These are phyloP conservation scores for Actinia equina DNA, from an alignment of 64 coral and sea anemone species.

Conservation along the genomic window DNA sequence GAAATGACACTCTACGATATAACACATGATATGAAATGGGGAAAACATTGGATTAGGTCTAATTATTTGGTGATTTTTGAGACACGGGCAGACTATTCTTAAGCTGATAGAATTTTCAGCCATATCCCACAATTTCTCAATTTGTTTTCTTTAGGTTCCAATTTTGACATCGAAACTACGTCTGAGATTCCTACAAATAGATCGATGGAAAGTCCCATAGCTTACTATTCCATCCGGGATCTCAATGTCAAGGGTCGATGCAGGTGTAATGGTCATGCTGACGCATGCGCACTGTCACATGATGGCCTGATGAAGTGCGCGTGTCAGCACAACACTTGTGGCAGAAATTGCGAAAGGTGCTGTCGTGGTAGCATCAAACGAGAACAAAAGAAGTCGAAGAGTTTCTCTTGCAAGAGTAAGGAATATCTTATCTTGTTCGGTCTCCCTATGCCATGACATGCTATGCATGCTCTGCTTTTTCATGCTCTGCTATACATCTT, in stretches of 20 bases:
- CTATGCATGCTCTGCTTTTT: too few species aligned
- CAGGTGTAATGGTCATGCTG: constrained; percentile 63
- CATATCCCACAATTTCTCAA: too few species aligned
- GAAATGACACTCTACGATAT: too few species aligned
- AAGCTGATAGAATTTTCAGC: too few species aligned
- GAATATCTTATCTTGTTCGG: not conserved
- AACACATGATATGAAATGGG: too few species aligned
- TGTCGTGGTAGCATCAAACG: constrained; percentile 43
- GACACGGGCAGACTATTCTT: too few species aligned
- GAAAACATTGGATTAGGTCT: too few species aligned
- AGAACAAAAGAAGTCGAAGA: not conserved
- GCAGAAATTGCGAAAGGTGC: constrained; percentile 55
- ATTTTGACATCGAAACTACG: not conserved
- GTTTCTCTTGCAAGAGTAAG: not conserved
- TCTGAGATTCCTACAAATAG: not conserved
- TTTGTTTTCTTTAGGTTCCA: not conserved
- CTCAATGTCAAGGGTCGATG: constrained; percentile 51
- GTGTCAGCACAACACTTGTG: constrained; percentile 66
- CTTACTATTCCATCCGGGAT: constrained; percentile 55
- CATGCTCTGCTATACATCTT: not conserved
- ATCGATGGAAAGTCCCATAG: not conserved
- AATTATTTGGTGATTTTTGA: too few species aligned
- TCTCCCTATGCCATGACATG: too few species aligned
- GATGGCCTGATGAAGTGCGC: constrained; percentile 51
- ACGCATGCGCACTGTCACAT: constrained; percentile 36